phyloP scores from a whole-genome alignment of 1,140 invertebrate genomes.

The Lasioglossum baleicum region DNA sequence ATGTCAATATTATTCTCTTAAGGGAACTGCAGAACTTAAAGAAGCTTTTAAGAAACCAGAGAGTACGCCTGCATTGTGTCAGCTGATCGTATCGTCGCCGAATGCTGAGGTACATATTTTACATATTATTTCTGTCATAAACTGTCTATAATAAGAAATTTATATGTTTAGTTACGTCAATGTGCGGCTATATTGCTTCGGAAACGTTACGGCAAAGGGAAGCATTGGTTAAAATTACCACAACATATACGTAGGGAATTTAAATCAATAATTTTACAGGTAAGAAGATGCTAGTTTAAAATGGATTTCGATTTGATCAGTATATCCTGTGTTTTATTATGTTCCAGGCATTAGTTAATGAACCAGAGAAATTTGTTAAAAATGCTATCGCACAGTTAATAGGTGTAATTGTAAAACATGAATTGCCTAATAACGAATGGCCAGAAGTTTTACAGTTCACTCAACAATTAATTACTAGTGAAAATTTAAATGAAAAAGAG shows the following conservation, averaged over 20 bases:
- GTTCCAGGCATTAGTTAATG: conserved; percentile 82
- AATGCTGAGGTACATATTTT: conserved; percentile 80
- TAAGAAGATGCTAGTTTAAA: conserved; percentile 38
- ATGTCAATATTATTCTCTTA: conserved; percentile 40
- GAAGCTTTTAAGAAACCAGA: conserved; percentile 84
- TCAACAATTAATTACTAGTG: conserved; percentile 81
- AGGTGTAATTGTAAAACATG: conserved; percentile 86
- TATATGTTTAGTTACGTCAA: conserved; percentile 82
- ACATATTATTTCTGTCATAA: background rate
- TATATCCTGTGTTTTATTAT: background rate
- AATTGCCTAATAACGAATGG: conserved; percentile 85
- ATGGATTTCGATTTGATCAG: background rate
- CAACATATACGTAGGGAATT: conserved; percentile 71
- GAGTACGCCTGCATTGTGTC: conserved; percentile 81
- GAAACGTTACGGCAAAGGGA: conserved; percentile 82
- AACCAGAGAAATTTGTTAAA: conserved; percentile 83
- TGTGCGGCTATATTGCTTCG: conserved; percentile 84
- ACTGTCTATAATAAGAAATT: background rate
- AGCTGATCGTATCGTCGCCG: conserved; percentile 80
- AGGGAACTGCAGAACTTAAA: conserved; percentile 84
- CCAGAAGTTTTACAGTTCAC: conserved; percentile 86
- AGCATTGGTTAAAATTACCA: conserved; percentile 83
- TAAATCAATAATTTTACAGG: conserved; percentile 70
- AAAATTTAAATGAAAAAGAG: conserved; percentile 82
- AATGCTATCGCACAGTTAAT: conserved; percentile 84